A percentile compares a stretch with the other conserved stretches of the same genome.
These are phyloP conservation scores for Gastracanthus pulcherrimus DNA, from an alignment of 2,888 invertebrate species.

Conservation along the genomic window DNA sequence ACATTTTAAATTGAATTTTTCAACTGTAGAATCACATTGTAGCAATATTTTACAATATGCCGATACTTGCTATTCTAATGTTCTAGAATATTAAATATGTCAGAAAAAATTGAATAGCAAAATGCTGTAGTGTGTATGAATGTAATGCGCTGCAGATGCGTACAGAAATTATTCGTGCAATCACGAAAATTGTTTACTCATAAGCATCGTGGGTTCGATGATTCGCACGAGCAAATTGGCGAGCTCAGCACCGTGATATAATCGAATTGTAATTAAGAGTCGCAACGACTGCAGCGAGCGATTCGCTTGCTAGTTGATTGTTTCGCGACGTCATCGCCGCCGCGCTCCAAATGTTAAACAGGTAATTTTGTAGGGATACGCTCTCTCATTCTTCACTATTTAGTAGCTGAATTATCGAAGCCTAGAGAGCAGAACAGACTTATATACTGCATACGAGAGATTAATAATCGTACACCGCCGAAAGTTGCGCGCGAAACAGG, in stretches of 20 bases:
- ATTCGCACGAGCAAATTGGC: neutral
- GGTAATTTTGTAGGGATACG: constrained; percentile 27
- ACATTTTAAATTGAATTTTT: too few relatives aligned
- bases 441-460: neutral
- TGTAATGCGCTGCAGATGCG: neutral
- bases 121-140: too few relatives aligned
- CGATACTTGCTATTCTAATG: too few relatives aligned
- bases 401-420: constrained; percentile 30
- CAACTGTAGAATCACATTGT: too few relatives aligned
- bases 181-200: constrained; percentile 15
- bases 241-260: neutral
- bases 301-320: constrained; percentile 12
- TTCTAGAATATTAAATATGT: too few relatives aligned
- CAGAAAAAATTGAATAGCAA: too few relatives aligned
- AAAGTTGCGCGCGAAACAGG: neutral
- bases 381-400: neutral
- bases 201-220: neutral
- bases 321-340: neutral
- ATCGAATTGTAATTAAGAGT: constrained; percentile 41
- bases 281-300: neutral
- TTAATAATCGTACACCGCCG: constrained; percentile 12
- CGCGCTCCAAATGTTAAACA: constrained; percentile 33
- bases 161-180: neutral
- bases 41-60: too few relatives aligned
- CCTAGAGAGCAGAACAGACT: neutral